Conservation (phyloP, 2,113 vertebrate genomes). For the Redunca redunca region DNA sequence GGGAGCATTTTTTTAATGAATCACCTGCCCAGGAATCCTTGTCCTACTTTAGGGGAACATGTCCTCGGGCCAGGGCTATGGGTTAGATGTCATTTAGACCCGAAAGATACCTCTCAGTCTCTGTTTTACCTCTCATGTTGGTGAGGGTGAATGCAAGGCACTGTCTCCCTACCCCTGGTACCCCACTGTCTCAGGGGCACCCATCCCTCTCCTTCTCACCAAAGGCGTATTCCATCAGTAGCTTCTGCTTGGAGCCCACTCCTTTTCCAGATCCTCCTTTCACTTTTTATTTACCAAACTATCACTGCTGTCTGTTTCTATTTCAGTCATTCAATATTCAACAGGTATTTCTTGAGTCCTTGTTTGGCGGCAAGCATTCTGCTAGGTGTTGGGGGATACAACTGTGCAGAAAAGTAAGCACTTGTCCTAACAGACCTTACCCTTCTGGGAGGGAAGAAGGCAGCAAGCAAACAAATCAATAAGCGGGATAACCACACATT, state of each 20-base stretch:
- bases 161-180: not conserved
- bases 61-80: not conserved
- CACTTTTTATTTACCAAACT: not conserved
- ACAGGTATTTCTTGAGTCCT: not conserved
- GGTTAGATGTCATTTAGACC: not conserved
- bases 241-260: not conserved
- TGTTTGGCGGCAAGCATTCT: not conserved
- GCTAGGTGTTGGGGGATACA: not conserved
- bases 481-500: not conserved
- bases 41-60: not conserved
- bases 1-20: not conserved
- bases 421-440: not conserved
- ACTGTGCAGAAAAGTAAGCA: too few species aligned
- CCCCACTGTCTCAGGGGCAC: not conserved
- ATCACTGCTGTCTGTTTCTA: not conserved
- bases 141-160: not conserved
- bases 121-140: not conserved
- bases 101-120: not conserved
- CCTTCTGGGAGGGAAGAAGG: not conserved
- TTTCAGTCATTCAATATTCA: not conserved
- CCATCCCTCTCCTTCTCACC: not conserved
- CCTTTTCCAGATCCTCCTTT: not conserved
- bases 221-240: not conserved
- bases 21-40: not conserved
- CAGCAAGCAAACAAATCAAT: not conserved